Base-by-base conservation (phyloP, 2,113 vertebrate genomes). In the Paramormyrops kingsleyae region DNA sequence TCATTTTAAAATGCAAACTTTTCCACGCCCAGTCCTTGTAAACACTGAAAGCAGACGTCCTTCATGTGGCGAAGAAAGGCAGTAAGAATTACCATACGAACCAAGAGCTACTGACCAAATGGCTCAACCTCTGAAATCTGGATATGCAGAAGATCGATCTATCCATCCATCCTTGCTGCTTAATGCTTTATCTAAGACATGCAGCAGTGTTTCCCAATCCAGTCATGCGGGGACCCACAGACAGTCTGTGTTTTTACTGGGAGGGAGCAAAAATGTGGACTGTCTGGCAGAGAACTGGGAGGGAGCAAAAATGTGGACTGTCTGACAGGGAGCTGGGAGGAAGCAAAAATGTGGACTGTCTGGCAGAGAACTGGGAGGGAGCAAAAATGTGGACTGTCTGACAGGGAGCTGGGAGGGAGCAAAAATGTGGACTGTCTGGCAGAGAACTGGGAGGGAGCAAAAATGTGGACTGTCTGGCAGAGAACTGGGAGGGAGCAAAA, bases 1-100 rank as follows among this genome's bases (percentile, higher is more conserved):
- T 31, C 12, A 1, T 87, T 52, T 87, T 15, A 50, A 42, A 77
- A 44, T 24, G 27, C 8, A 88, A 35, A 7, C 46, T 49, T 44
- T 62, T 50, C 27, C 31, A 87, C 42, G 59, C 70, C 56, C 89
- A 88, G 88, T 87, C 86, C 88, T 42, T 74, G 39, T 15, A 24
- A 17, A 53, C 21, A 70, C 35, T 21, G 39, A 49, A 49, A 53
- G 15, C 3, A 17, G 50, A 39, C n/a, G 27, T 84, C 42, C 24
- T 84, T 84, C 21, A 84, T 27, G 39, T 44, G 44, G 83, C 10
- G 1, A 84, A 49, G 83, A 84, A 84, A 27, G 70, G 15, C 70
- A 77, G 10, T 15, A 15, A 39, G n/a, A 1, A 77, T 39, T 77
- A 77, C 31, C 12, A 39, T 39, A 35, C 1, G 12, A 77, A 21